Evolutionary conservation across 2,888 invertebrate species (phyloP).

Genomic region (Euplagia quadripunctaria): DNA sequence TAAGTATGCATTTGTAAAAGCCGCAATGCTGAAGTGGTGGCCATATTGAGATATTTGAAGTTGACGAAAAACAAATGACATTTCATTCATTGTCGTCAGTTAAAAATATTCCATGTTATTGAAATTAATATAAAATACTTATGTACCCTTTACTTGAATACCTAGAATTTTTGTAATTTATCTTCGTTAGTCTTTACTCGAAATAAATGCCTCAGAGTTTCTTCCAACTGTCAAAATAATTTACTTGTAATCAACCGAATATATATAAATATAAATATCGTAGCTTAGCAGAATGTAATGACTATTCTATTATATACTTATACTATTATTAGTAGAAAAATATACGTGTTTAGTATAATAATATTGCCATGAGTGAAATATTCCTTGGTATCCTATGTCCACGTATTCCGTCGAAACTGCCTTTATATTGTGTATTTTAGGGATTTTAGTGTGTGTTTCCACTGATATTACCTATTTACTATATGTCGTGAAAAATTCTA

Average conservation of each 20-base stretch:
- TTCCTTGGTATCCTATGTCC: constrained; percentile 14
- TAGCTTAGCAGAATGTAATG: background rate
- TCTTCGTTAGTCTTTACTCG: background rate
- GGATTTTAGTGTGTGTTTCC: background rate
- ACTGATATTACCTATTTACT: constrained; percentile 6
- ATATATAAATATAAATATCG: background rate
- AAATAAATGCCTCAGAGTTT: constrained; percentile 20
- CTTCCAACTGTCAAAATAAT: constrained; percentile 1
- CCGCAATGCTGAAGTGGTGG: background rate
- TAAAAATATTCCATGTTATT: background rate
- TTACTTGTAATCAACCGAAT: background rate
- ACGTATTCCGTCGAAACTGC: constrained; percentile 53
- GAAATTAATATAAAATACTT: background rate
- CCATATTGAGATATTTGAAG: background rate
- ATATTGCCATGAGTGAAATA: constrained; percentile 1
- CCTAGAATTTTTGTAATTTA: background rate
- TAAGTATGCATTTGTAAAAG: background rate
- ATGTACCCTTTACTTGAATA: background rate
- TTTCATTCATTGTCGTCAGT: background rate
- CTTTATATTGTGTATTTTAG: constrained; percentile 32
- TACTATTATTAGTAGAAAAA: background rate
- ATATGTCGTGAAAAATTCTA: constrained; percentile 29
- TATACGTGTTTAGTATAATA: constrained; percentile 11
- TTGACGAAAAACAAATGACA: background rate
- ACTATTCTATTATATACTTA: background rate